A percentile compares a stretch with the other conserved stretches of the same genome.
Evolutionary conservation across 1,140 invertebrate genomes (phyloP).

Genomic region (Ceratina australensis): DNA sequence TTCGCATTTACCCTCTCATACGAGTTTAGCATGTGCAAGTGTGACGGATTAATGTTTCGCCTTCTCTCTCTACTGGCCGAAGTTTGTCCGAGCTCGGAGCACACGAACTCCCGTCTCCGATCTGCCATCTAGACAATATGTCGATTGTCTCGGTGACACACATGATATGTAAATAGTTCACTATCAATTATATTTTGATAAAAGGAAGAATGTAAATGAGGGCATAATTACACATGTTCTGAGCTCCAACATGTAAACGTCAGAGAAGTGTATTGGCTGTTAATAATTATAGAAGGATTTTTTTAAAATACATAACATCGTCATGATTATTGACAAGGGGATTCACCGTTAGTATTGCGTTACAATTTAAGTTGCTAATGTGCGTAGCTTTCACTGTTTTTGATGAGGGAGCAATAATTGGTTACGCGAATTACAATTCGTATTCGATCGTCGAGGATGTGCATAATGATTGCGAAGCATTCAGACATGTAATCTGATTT

Average conservation of each 20-base stretch:
- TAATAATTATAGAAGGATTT: not conserved
- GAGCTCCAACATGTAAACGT: not conserved
- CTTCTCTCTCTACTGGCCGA: too few species aligned
- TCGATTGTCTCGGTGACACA: too few species aligned
- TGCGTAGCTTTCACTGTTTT: not conserved
- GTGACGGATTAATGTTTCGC: too few species aligned
- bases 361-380: not conserved
- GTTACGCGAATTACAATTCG: not conserved
- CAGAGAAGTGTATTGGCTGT: not conserved
- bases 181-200: slow-evolving; percentile 2
- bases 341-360: slow-evolving; percentile 1
- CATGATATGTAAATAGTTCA: not conserved
- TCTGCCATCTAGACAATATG: too few species aligned
- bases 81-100: too few species aligned
- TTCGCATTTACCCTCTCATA: too few species aligned
- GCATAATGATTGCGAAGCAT: not conserved
- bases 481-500: slow-evolving; percentile 23
- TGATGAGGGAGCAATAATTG: not conserved
- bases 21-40: too few species aligned
- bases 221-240: not conserved
- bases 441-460: not conserved
- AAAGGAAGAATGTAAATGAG: not conserved
- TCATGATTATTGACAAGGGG: slow-evolving; percentile 14
- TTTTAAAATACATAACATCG: not conserved
- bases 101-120: too few species aligned